phyloP scores from a whole-genome alignment of 2,888 invertebrate genomes.

The Ormia ochracea region DNA sequence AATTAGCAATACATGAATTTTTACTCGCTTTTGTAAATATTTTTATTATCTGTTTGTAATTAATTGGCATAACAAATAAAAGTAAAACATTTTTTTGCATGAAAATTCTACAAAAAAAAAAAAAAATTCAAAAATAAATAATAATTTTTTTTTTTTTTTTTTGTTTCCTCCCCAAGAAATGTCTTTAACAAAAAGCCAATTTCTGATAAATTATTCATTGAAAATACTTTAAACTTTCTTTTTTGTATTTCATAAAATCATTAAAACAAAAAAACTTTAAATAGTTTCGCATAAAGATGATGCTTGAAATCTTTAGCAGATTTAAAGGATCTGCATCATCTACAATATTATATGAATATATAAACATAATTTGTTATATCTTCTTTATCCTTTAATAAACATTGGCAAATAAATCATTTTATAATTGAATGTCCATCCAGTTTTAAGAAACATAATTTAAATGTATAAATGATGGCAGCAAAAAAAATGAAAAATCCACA shows the following conservation, averaged over 20 bases:
- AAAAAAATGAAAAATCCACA: neutral
- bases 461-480: neutral
- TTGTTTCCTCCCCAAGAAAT: too few relatives aligned
- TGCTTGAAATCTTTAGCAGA: neutral
- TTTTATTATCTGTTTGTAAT: too few relatives aligned
- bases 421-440: slow-evolving; percentile 41
- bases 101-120: too few relatives aligned
- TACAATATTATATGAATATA: neutral
- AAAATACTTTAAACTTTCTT: too few relatives aligned
- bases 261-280: neutral
- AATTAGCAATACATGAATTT: too few relatives aligned
- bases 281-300: neutral
- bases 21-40: too few relatives aligned
- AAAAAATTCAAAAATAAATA: too few relatives aligned
- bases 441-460: slow-evolving; percentile 7
- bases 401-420: slow-evolving; percentile 37
- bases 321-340: neutral
- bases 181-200: too few relatives aligned
- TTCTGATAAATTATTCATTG: too few relatives aligned
- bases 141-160: too few relatives aligned
- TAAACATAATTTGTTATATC: neutral
- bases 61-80: too few relatives aligned
- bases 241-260: neutral
- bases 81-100: too few relatives aligned
- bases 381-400: neutral